These are phyloP conservation scores for Campylomormyrus tamandua DNA, from an alignment of 2,113 vertebrate genomes.

Conservation along the genomic window DNA sequence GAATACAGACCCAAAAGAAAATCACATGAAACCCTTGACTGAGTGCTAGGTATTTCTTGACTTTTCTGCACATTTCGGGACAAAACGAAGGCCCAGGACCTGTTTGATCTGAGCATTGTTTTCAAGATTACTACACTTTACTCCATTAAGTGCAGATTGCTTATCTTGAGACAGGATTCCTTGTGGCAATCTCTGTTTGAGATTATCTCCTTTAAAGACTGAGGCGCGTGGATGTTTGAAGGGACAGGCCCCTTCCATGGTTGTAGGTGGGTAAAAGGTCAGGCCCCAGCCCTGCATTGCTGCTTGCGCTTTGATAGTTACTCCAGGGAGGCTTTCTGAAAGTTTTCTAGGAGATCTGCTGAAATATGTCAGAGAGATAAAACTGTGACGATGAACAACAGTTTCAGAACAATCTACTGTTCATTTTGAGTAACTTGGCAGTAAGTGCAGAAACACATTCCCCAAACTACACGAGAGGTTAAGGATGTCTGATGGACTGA, in stretches of 20 bases:
- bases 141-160: conserved; percentile 24
- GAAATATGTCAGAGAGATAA: background rate
- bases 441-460: no score
- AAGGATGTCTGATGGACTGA: background rate
- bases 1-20: background rate
- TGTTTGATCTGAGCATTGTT: conserved; percentile 31
- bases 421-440: background rate
- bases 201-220: conserved; percentile 36
- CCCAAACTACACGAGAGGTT: background rate
- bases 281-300: background rate
- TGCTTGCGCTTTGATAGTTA: background rate
- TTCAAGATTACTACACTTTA: conserved; percentile 25
- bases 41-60: background rate
- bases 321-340: background rate
- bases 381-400: background rate
- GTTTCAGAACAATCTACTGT: background rate
- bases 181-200: conserved; percentile 27
- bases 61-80: background rate
- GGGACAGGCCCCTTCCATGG: background rate
- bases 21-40: background rate
- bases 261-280: background rate
- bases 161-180: conserved; percentile 32
- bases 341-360: background rate
- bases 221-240: background rate
- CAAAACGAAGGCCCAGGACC: background rate